Conservation (phyloP, 2,113 vertebrate genomes). For the Gnathonemus echidnorhynchus region DNA sequence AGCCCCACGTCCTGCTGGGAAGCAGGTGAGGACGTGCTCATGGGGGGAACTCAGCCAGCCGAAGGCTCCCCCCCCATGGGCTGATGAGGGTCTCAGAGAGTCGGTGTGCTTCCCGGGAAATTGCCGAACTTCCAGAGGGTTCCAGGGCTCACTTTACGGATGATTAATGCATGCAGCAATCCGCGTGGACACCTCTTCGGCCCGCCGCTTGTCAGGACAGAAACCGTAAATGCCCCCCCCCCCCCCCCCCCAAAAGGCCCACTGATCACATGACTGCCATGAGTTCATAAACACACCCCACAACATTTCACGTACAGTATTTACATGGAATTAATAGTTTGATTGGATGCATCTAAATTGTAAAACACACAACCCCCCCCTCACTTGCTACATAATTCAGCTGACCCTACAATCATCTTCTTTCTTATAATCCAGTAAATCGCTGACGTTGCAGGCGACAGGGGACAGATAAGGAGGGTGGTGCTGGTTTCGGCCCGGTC, state of each 20-base stretch:
- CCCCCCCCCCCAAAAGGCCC: not conserved
- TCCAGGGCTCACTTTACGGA: slow-evolving; percentile 1
- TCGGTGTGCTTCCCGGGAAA: not conserved
- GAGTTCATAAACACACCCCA: not conserved
- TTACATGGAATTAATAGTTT: not conserved
- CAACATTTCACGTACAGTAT: not conserved
- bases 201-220: not conserved
- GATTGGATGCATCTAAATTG: not conserved
- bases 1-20: not conserved
- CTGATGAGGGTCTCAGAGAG: not conserved
- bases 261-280: not conserved
- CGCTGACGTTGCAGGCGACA: not conserved
- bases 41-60: not conserved
- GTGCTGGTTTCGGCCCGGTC: not conserved
- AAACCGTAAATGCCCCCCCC: not conserved
- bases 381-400: not conserved
- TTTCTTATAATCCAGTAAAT: not conserved
- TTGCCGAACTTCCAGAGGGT: not conserved
- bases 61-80: not conserved
- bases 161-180: slow-evolving; percentile 5
- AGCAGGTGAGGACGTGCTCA: slow-evolving; percentile 10
- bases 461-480: not conserved
- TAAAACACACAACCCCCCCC: not conserved
- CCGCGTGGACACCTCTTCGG: not conserved
- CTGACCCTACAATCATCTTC: not conserved